Evolutionary conservation across 2,888 invertebrate species (phyloP), one percentile per base, ranked within the genome.

Genomic region (Gibbula magus): DNA sequence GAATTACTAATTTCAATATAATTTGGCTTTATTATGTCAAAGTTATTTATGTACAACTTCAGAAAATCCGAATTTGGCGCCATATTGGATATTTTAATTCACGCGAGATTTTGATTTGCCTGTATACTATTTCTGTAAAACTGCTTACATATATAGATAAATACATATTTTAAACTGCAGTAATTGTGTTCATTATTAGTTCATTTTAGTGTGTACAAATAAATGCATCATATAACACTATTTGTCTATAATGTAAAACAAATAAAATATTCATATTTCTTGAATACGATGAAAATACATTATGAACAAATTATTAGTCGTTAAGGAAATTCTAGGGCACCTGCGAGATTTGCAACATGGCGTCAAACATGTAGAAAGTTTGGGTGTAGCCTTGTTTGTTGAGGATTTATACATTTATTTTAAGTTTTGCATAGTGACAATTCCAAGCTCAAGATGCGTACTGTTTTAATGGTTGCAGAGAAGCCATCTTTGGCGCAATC

Each of bases 401-500:
- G 45, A 29, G 61, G 25, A 25, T 61, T 61, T n/a, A 8, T 29
- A 61, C 61, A 29, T 10, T 29, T 61, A 61, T 61, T 61, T 61
- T 61, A 16, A 25, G 61, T 61, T 13, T 29, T 18, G 25, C 29
- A 16, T 16, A 16, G 61, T 61, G 29, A 18, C 45, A 45, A 10
- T 45, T 61, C 10, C 29, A 61, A 3, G 32, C 10, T 61, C 70
- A 89, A 81, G n/a, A 92, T 92, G 92, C 89, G 87, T 83, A 92
- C 92, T 0, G 93, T 94, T 78, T 95, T 99, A 86, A 99, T 99
- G 99, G 98, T 99, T 91, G 99, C 99, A 87, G 99, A 99, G 93
- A 99, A 99, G 95, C 99, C 99, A 51, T 99, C 99, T 81, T 93
- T 99, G 93, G 99, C 99, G 22, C 96, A 96, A 91, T 97, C 98